Evolutionary conservation across 92 coral and sea anemone species (phyloP).

Genomic region (Micromussa lordhowensis): DNA sequence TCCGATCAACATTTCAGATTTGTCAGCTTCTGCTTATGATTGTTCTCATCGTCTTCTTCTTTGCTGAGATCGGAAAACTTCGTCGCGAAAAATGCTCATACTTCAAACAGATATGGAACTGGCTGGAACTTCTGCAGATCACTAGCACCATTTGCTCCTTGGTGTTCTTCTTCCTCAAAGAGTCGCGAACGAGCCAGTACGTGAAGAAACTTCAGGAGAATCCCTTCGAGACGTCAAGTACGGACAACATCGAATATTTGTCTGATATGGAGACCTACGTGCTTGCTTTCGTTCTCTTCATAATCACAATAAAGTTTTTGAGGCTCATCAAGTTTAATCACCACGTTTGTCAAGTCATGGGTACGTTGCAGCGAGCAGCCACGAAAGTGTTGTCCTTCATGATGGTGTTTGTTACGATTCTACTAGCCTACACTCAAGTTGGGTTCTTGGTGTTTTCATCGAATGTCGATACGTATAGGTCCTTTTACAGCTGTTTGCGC

Average conservation of each 20-base stretch:
- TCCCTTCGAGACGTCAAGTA: slow-evolving; percentile 85
- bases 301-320: slow-evolving; percentile 79
- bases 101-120: slow-evolving; percentile 77
- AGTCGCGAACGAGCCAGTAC: slow-evolving; percentile 75
- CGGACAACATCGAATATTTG: slow-evolving; percentile 76
- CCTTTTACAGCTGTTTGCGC: slow-evolving; percentile 75
- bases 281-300: slow-evolving; percentile 81
- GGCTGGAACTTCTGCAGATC: slow-evolving; percentile 83
- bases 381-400: slow-evolving; percentile 75
- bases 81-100: slow-evolving; percentile 72
- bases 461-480: slow-evolving; percentile 68
- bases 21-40: slow-evolving; percentile 83
- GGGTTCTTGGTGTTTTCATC: slow-evolving; percentile 81
- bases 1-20: slow-evolving; percentile 73
- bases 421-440: slow-evolving; percentile 80
- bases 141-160: slow-evolving; percentile 70
- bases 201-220: slow-evolving; percentile 74
- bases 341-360: slow-evolving; percentile 71
- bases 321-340: slow-evolving; percentile 78
- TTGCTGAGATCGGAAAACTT: slow-evolving; percentile 80
- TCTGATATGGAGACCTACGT: slow-evolving; percentile 78
- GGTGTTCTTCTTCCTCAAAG: slow-evolving; percentile 84
- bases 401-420: slow-evolving; percentile 67
- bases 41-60: slow-evolving; percentile 70
- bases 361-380: slow-evolving; percentile 71